phyloP scores from a whole-genome alignment of 35 echinoderm and acorn worm genomes.

The Apostichopus californicus region DNA sequence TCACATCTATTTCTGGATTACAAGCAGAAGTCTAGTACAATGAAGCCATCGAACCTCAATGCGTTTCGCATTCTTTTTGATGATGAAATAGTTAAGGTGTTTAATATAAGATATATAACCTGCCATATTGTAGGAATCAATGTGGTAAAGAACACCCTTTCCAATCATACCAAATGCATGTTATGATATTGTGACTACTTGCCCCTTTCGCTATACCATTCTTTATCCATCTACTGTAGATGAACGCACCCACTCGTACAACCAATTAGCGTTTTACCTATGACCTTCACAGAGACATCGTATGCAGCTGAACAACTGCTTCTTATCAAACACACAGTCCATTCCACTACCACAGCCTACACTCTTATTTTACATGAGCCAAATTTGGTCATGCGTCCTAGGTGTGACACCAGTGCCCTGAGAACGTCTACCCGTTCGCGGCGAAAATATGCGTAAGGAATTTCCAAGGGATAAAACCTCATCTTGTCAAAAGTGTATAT shows the following conservation, averaged over 20 bases:
- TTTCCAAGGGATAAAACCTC: slow-evolving; percentile 32
- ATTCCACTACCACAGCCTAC: background rate
- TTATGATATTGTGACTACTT: too few relatives aligned
- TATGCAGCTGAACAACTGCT: background rate
- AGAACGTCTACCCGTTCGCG: slow-evolving; percentile 45
- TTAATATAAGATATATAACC: too few relatives aligned
- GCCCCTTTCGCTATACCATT: background rate
- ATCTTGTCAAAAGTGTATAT: background rate
- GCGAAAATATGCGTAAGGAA: slow-evolving; percentile 50
- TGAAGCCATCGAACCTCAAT: too few relatives aligned
- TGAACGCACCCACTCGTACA: background rate
- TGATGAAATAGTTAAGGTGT: too few relatives aligned
- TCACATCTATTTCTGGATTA: too few relatives aligned
- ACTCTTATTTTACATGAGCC: slow-evolving; percentile 38
- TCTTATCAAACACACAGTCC: slow-evolving; percentile 25
- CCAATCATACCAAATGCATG: too few relatives aligned
- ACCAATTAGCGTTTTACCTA: background rate
- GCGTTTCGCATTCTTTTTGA: too few relatives aligned
- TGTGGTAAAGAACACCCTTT: too few relatives aligned
- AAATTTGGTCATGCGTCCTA: slow-evolving; percentile 42
- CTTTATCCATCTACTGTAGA: background rate
- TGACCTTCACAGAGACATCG: slow-evolving; percentile 16
- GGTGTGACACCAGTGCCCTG: slow-evolving; percentile 27
- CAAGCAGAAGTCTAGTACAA: too few relatives aligned
- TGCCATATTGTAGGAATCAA: too few relatives aligned